A percentile compares a stretch with the other conserved stretches of the same genome.
Evolutionary conservation across 2,797 vertebrate species (phyloP).

Genomic region (Lerista edwardsae): DNA sequence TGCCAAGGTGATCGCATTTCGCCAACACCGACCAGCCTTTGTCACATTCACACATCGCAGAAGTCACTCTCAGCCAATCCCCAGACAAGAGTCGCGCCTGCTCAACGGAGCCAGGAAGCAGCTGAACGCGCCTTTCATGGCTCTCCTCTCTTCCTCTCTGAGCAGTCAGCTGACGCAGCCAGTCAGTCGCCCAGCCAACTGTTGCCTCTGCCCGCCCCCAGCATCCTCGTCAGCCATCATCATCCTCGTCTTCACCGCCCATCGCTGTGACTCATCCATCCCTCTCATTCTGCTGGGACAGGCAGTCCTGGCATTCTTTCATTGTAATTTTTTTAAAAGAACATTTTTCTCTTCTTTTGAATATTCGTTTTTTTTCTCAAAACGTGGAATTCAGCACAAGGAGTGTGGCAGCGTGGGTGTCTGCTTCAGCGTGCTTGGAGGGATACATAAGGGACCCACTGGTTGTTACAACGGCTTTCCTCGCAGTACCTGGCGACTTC

Average conservation of each 20-base stretch:
- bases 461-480: conserved; percentile 88
- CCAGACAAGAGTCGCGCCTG: neutral
- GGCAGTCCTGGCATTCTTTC: neutral
- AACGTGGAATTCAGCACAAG: conserved; percentile 30
- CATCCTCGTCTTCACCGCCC: neutral
- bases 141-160: conserved; percentile 15
- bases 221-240: neutral
- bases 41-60: neutral
- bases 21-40: neutral
- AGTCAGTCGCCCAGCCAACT: rapidly evolving
- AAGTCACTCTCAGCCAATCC: neutral
- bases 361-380: neutral
- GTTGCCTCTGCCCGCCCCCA: neutral
- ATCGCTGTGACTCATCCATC: neutral
- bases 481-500: conserved; percentile 88
- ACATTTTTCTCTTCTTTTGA: neutral
- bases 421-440: conserved; percentile 86
- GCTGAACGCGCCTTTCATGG: neutral
- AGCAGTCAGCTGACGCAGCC: conserved; percentile 10
- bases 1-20: neutral
- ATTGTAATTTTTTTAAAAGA: neutral
- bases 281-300: neutral
- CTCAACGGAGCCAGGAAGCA: conserved; percentile 5
- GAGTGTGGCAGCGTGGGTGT: rapidly evolving
- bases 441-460: conserved; percentile 88